These are phyloP conservation scores for Nemurella pictetii DNA, from an alignment of 2,888 invertebrate species.

Conservation along the genomic window DNA sequence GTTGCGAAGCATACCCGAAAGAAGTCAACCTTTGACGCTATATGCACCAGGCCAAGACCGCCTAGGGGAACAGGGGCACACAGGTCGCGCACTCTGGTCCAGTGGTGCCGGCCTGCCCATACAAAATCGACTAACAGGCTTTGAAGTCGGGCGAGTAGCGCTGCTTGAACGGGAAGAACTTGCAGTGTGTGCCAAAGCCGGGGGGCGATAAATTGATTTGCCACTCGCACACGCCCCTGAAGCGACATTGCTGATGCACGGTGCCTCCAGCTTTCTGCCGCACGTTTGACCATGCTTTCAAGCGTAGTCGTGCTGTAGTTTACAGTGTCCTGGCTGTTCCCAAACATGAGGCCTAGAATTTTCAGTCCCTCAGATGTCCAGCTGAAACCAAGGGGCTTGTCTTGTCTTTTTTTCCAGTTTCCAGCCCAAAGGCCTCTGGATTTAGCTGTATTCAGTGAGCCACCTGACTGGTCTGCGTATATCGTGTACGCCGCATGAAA, in stretches of 20 bases:
- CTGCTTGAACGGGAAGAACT: not conserved
- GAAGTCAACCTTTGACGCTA: slow-evolving; percentile 5
- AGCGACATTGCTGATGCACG: not conserved
- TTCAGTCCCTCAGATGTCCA: slow-evolving; percentile 20
- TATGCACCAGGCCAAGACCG: slow-evolving; percentile 26
- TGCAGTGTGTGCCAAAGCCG: slow-evolving; percentile 29
- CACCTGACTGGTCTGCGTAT: not conserved
- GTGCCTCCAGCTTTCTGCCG: not conserved
- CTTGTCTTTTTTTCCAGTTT: not conserved
- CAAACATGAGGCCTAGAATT: slow-evolving; percentile 11
- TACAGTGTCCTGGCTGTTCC: not conserved
- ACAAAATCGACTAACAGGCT: slow-evolving; percentile 13
- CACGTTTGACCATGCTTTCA: not conserved
- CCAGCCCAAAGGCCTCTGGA: slow-evolving; percentile 15
- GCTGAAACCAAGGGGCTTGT: slow-evolving; percentile 9
- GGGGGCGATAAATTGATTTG: slow-evolving; percentile 31
- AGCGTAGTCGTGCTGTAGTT: not conserved
- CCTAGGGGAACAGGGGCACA: slow-evolving; percentile 26
- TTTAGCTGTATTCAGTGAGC: slow-evolving; percentile 5
- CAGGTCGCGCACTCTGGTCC: slow-evolving; percentile 10
- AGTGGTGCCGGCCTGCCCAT: slow-evolving; percentile 23
- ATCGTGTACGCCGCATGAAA: not conserved
- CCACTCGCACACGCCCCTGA: slow-evolving; percentile 12
- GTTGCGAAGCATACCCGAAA: slow-evolving; percentile 20
- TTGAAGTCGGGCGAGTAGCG: not conserved